A percentile compares a stretch with the other conserved stretches of the same genome.
Conservation (phyloP, 92 coral and sea anemone genomes). For the Epizoanthus rinbou region DNA sequence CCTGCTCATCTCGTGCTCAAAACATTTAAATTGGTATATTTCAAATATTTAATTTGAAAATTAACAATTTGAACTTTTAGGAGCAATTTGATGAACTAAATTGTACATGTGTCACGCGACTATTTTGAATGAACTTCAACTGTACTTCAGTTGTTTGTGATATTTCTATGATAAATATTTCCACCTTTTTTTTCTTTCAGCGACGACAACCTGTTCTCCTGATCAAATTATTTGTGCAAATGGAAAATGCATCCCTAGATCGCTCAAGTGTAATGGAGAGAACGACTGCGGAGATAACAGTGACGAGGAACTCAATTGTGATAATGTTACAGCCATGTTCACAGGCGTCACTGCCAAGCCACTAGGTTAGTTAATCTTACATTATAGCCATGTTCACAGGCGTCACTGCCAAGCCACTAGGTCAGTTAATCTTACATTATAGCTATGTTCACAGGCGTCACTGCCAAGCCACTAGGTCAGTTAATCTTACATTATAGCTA, state of each 20-base stretch:
- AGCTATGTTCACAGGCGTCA: too few relatives aligned
- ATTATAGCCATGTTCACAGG: neutral
- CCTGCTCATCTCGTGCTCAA: too few relatives aligned
- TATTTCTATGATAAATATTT: neutral
- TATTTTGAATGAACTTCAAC: too few relatives aligned
- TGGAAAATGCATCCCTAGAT: neutral
- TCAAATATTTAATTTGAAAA: too few relatives aligned
- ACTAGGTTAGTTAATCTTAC: neutral
- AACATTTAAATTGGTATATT: too few relatives aligned
- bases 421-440: too few relatives aligned
- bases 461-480: too few relatives aligned
- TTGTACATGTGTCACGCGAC: too few relatives aligned
- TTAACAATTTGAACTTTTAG: too few relatives aligned
- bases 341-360: neutral
- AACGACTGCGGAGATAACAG: slow-evolving; percentile 1
- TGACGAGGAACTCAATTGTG: neutral
- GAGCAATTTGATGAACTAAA: too few relatives aligned
- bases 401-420: neutral
- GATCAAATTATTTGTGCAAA: neutral
- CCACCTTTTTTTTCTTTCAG: neutral
- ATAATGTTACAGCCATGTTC: neutral
- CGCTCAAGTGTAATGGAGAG: neutral
- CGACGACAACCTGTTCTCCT: slow-evolving; percentile 1
- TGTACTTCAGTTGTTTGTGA: neutral
- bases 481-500: too few relatives aligned